Conservation (phyloP, 2,113 vertebrate genomes). For the Menura novaehollandiae region DNA sequence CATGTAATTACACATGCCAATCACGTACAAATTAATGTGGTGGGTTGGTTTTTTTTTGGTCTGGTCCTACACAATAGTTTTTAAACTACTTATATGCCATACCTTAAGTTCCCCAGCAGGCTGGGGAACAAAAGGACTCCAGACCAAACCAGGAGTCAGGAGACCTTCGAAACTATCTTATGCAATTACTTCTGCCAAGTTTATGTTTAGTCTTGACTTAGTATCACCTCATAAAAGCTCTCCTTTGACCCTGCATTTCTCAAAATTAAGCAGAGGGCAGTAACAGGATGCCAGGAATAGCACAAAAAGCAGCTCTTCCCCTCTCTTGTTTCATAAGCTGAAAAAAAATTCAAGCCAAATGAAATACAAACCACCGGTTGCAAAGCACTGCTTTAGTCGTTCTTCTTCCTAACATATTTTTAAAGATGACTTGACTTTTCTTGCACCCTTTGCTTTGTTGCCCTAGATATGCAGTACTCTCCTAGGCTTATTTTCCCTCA, state of each 20-base stretch:
- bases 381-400: background rate
- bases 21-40: background rate
- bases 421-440: background rate
- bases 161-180: background rate
- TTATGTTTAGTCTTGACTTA: slow-evolving; percentile 51
- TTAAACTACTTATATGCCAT: background rate
- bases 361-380: background rate
- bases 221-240: slow-evolving; percentile 28
- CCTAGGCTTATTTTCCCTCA: background rate
- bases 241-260: slow-evolving; percentile 22
- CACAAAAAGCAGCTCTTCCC: slow-evolving; percentile 12
- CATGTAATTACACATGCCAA: background rate
- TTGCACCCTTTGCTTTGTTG: background rate
- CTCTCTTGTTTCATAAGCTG: background rate
- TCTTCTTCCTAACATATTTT: background rate
- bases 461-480: background rate
- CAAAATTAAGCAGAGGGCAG: background rate
- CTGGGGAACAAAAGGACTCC: background rate
- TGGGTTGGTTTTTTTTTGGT: accelerated
- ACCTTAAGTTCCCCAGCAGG: background rate
- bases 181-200: slow-evolving; percentile 28
- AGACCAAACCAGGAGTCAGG: background rate
- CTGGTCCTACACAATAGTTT: background rate
- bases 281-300: slow-evolving; percentile 17
- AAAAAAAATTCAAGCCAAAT: background rate